Evolutionary conservation across 2,888 invertebrate genomes (phyloP), one percentile per base, ranked within the genome.

Genomic region (Campoplex nolae): DNA sequence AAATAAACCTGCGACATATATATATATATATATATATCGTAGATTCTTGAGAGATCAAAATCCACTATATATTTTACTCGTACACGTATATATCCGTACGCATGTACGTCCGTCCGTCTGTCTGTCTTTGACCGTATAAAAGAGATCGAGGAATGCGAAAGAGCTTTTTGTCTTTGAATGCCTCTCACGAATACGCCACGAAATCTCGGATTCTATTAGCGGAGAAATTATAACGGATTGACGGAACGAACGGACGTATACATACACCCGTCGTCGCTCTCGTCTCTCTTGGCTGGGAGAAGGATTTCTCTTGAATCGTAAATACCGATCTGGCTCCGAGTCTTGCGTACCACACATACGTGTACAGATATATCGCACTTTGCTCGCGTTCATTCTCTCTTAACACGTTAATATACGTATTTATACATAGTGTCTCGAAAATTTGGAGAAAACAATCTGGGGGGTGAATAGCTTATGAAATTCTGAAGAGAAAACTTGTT

Each of bases 141-240:
- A 76, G 78, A 73, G 84, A 88, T 86, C 78, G 86, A 79, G 86
- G 86, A 88, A 88, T 87, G 87, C 87, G 85, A 79, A 84, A 73
- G 67, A 73, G 74, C 54, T 58, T 82, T 70, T 79, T 74, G 68
- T 77, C 77, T 89, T 92, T 90, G 90, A 90, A 94, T 93, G 93
- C 93, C 85, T 79, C 88, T 92, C 93, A 93, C 93, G 93, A 86
- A 91, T 88, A 88, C 91, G 88, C 91, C 91, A 93, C 92, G 93
- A 94, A 94, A 94, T 94, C 93, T 94, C 89, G 93, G 94, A 94
- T 94, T 94, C 94, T 93, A 94, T 93, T 94, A 94, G 92, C 93
- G 93, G 93, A 93, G 93, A 94, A 94, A 94, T 94, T 94, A 94
- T 94, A 94, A 94, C 94, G 94, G 93, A 93, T 92, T 92, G 92